Base-by-base conservation (phyloP, 1,140 invertebrate genomes). In the Rhizoglyphus robini region DNA sequence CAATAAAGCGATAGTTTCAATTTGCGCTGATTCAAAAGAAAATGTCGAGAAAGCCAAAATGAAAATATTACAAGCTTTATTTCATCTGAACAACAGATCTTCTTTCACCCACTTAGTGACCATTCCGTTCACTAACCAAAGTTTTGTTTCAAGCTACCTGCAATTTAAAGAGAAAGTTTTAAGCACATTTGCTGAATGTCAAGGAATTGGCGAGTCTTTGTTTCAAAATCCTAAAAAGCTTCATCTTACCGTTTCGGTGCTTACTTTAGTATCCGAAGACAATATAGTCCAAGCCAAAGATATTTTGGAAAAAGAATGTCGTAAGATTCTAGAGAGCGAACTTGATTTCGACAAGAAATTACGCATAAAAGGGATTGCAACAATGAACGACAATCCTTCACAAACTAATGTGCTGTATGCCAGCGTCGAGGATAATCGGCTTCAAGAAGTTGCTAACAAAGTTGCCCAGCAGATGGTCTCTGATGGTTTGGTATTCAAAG, bases 181-280 rank as follows among this genome's bases (percentile, higher is more conserved):
- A 8, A 5, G 23, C 8, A 8, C 20, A 54, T 54, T 54, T 54
- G n/a, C 23, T 2, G 30, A 60, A 2, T 29, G n/a, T 60, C 15
- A 11, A 3, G 30, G 29, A 34, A 32, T 60, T 32, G 29, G 36
- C 29, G 58, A 60, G 25, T 34, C 1, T 2, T 46, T 60, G n/a
- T 60, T 60, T 60, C 58, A 60, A 32, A 60, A 60, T 60, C 32
- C 27, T 4, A 60, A 60, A 60, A 60, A 60, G 27, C 27, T 60
- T n/a, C 58, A 60, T 27, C 15, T 60, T 15, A 60, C 58, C 13
- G 29, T 60, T 20, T 32, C 58, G 3, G 13, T 15, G 23, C 38
- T 60, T 4, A 29, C 30, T 11, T 46, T 60, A 15, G 29, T 13
- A 34, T 13, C 15, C 15, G 4, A 60, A 3, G 2, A 60, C 13